Percentiles rank a stretch among this genome's conserved stretches.
Conservation (phyloP, 2,797 vertebrate species). For the Phrynocephalus forsythii region DNA sequence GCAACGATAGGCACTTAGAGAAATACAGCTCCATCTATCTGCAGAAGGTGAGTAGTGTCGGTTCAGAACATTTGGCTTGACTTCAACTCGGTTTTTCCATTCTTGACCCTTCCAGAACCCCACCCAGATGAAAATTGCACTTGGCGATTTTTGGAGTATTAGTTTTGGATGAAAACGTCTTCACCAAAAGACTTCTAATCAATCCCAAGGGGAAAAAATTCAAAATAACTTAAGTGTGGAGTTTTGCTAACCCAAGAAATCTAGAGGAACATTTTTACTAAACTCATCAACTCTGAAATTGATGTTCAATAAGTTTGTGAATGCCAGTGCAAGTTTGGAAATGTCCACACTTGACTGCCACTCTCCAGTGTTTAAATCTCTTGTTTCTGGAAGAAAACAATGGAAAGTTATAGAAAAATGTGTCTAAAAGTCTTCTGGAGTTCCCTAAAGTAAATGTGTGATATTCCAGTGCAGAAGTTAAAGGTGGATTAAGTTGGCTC, state of each 20-base stretch:
- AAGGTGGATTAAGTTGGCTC: not conserved
- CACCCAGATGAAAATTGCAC: not conserved
- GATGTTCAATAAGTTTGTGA: not conserved
- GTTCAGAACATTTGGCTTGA: not conserved
- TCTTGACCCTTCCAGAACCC: not conserved
- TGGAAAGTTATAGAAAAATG: not conserved
- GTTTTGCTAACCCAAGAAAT: not conserved
- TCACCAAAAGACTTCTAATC: too few relatives aligned
- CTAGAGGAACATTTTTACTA: not conserved
- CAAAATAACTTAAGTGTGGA: not conserved
- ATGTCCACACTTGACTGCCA: not conserved
- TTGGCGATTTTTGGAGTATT: not conserved
- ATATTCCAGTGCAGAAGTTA: not conserved
- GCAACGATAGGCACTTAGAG: slow-evolving; percentile 89
- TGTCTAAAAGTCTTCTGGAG: not conserved
- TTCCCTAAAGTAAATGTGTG: not conserved
- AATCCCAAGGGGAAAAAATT: not conserved
- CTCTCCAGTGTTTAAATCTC: not conserved
- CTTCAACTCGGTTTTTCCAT: not conserved
- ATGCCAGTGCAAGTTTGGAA: not conserved
- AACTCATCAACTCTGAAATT: not conserved
- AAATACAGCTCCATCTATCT: slow-evolving; percentile 96
- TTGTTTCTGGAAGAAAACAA: not conserved
- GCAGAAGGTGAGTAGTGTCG: slow-evolving; percentile 81
- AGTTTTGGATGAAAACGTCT: too few relatives aligned